Base-by-base conservation (phyloP, 2,113 vertebrate species). In the Gadus chalcogrammus region DNA sequence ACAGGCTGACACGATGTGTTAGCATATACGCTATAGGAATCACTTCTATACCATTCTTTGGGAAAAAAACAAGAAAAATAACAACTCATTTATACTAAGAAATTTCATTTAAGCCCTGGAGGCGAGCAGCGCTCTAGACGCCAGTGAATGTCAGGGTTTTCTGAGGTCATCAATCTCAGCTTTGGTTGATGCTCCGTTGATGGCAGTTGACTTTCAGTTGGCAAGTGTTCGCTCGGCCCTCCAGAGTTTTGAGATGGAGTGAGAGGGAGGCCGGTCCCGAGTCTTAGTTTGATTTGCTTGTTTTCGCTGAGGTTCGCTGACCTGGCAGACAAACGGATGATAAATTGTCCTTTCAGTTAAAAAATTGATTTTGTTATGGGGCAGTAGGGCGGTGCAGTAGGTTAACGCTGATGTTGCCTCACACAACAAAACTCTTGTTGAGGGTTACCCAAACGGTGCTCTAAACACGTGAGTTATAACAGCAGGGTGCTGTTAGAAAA, bases 281-380 rank as follows among this genome's bases (percentile, higher is more conserved):
- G 55, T 80, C 65, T 42, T 62, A 61, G 78, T 81, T 79, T 85
- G 77, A 82, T 80, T 84, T 68, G 24, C 31, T 68, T 84, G 82
- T 84, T 81, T 77, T 79, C 76, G 73, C 71, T 82, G 82, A 70
- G 86, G 81, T 82, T 86, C 79, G 73, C 80, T 82, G 87, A 83
- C 80, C 83, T 64, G 28, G 65, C 42, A 74, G 82, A 85, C 86
- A 85, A 83, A 74, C 20, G 65, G 24, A 64, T 84, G 83, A 88
- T 88, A 65, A 81, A 88, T 77, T 77, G 73, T 64, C 42, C 9
- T 65, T 77, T 77, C 75, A 62, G 79, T 79, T 69, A 74, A 79
- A 75, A 81, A 84, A 82, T 80, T 82, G 83, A 83, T 81, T 80
- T 76, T 80, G 78, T 84, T 83, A 84, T 80, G 80, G 42, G 42